Conservation (phyloP, 2,888 invertebrate species). For the Tinea semifulvella region DNA sequence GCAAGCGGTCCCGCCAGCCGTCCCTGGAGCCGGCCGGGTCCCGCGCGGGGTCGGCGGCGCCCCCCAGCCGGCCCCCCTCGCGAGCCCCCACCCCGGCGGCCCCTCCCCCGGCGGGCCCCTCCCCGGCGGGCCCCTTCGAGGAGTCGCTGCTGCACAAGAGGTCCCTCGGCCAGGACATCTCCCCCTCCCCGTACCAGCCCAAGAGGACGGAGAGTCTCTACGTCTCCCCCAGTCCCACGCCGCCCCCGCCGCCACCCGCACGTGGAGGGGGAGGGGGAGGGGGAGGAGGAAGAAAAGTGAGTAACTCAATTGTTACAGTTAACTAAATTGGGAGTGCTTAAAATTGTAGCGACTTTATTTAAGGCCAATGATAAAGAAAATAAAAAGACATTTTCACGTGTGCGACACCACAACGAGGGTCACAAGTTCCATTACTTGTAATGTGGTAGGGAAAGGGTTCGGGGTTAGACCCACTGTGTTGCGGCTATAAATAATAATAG, state of each 20-base stretch:
- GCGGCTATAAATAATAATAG: too few species aligned
- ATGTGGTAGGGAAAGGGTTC: too few species aligned
- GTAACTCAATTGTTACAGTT: too few species aligned
- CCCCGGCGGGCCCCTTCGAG: conserved; percentile 76
- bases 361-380: too few species aligned
- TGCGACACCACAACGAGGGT: too few species aligned
- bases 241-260: conserved; percentile 50
- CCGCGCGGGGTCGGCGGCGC: conserved; percentile 68
- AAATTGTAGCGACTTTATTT: too few species aligned
- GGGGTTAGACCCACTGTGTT: too few species aligned
- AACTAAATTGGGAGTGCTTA: too few species aligned
- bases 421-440: too few species aligned
- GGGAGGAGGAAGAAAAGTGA: conserved; percentile 58
- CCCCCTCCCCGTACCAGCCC: conserved; percentile 87
- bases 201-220: conserved; percentile 92
- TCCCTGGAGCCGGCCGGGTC: conserved; percentile 74
- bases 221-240: conserved; percentile 61
- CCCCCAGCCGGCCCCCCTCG: conserved; percentile 70
- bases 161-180: conserved; percentile 86
- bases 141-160: conserved; percentile 83
- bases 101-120: conserved; percentile 58
- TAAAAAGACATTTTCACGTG: too few species aligned
- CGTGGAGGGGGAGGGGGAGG: conserved; percentile 52
- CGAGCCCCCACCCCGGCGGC: conserved; percentile 46
- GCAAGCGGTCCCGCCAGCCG: conserved; percentile 80